phyloP scores from a whole-genome alignment of 2,113 vertebrate species.

The zebrafish (Danio rerio) region DNA sequence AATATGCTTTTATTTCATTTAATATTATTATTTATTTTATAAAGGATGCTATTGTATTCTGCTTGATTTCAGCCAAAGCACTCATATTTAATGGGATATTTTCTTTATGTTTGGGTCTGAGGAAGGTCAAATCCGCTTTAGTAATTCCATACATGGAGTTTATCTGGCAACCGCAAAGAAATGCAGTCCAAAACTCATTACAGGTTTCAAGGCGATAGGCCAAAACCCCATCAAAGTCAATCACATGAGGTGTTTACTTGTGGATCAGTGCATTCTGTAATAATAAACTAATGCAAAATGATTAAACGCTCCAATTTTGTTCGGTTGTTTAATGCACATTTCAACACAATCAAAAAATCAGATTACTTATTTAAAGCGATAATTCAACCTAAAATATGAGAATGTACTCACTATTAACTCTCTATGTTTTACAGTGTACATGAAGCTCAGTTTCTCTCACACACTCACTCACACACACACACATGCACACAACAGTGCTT shows the following conservation, averaged over 20 bases:
- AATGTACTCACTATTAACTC: no score
- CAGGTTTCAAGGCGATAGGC: neutral
- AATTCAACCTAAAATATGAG: no score
- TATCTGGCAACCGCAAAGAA: neutral
- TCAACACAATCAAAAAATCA: no score
- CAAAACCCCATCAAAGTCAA: slow-evolving; percentile 3
- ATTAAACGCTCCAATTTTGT: no score
- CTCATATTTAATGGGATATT: neutral
- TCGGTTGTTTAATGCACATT: no score
- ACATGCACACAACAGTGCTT: no score
- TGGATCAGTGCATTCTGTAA: no score
- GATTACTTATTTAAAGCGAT: no score
- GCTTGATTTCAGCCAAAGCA: neutral
- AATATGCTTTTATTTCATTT: neutral
- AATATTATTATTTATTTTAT: neutral
- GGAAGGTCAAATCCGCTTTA: slow-evolving; percentile 1
- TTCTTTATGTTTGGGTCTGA: neutral
- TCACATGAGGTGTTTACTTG: neutral
- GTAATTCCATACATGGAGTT: neutral
- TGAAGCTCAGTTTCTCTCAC: no score
- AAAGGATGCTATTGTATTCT: neutral
- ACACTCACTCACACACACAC: no score
- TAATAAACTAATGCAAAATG: no score
- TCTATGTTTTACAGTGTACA: no score
- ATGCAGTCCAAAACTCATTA: neutral